A percentile compares a stretch with the other conserved stretches of the same genome.
phyloP scores from a whole-genome alignment of 2,888 invertebrate genomes.

The Mechanitis mazaeus region DNA sequence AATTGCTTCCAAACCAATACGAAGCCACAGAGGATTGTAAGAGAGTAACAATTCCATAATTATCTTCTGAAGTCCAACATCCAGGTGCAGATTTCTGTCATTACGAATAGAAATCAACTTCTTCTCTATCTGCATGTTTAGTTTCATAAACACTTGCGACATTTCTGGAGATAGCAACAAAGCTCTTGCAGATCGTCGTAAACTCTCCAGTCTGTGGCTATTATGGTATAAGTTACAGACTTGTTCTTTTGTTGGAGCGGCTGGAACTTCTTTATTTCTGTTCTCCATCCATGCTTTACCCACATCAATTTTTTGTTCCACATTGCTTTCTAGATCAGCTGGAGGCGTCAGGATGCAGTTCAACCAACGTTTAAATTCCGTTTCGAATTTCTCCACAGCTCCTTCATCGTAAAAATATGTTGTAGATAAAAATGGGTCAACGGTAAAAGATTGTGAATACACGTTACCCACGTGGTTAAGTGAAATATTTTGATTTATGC shows the following conservation, averaged over 20 bases:
- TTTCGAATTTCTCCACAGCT: constrained; percentile 82
- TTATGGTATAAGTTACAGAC: constrained; percentile 82
- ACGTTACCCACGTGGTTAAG: constrained; percentile 59
- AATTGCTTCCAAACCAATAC: constrained; percentile 91
- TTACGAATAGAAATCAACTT: constrained; percentile 83
- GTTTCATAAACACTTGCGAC: constrained; percentile 79
- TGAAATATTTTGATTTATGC: constrained; percentile 58
- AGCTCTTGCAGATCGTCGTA: constrained; percentile 80
- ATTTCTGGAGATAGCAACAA: constrained; percentile 80
- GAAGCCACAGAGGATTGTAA: constrained; percentile 93
- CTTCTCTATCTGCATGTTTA: constrained; percentile 83
- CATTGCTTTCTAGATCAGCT: constrained; percentile 79
- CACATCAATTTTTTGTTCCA: constrained; percentile 81
- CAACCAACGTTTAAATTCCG: constrained; percentile 86
- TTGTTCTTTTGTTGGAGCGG: constrained; percentile 83
- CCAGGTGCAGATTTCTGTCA: constrained; percentile 88
- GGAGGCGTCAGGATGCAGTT: constrained; percentile 87
- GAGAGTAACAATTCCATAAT: constrained; percentile 86
- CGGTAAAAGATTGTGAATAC: constrained; percentile 71
- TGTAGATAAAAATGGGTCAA: constrained; percentile 81
- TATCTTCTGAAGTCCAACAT: constrained; percentile 86
- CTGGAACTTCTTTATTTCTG: constrained; percentile 79
- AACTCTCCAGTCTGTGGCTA: constrained; percentile 78
- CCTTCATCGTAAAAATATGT: constrained; percentile 81
- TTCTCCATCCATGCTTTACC: constrained; percentile 86